Conservation (phyloP, 1,140 invertebrate genomes). For the Lysiphlebus fabarum region DNA sequence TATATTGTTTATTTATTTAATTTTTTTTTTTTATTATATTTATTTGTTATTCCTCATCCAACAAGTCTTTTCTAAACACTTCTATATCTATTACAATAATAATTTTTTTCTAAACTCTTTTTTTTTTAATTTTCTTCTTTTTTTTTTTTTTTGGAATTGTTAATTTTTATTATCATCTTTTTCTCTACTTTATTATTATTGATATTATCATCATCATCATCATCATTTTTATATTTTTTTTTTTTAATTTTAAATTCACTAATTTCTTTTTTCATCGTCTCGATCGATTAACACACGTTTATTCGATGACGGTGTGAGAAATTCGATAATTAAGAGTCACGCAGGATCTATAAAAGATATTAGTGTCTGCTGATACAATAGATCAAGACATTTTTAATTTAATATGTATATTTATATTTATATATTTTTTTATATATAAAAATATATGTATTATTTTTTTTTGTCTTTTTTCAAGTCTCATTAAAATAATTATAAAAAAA, state of each 20-base stretch:
- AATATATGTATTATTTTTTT: too few species aligned
- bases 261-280: conserved; percentile 21
- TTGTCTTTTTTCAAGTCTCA: too few species aligned
- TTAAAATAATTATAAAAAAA: too few species aligned
- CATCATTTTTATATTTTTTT: background rate
- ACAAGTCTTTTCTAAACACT: background rate
- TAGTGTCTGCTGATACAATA: conserved; percentile 13
- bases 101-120: too few species aligned
- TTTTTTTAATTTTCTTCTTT: background rate
- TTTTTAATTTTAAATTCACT: background rate
- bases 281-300: conserved; percentile 26
- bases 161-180: conserved; percentile 13
- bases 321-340: conserved; percentile 26
- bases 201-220: conserved; percentile 6
- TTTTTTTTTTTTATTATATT: conserved; percentile 22
- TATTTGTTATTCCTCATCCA: conserved; percentile 10
- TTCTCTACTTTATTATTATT: conserved; percentile 8
- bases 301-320: conserved; percentile 28
- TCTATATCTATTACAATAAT: too few species aligned
- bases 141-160: background rate
- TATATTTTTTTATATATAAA: too few species aligned
- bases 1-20: background rate
- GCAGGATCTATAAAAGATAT: conserved; percentile 18
- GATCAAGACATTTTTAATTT: background rate
- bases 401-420: too few species aligned